Conservation (phyloP, 2,113 vertebrate species). For the Pycnonotus jocosus region DNA sequence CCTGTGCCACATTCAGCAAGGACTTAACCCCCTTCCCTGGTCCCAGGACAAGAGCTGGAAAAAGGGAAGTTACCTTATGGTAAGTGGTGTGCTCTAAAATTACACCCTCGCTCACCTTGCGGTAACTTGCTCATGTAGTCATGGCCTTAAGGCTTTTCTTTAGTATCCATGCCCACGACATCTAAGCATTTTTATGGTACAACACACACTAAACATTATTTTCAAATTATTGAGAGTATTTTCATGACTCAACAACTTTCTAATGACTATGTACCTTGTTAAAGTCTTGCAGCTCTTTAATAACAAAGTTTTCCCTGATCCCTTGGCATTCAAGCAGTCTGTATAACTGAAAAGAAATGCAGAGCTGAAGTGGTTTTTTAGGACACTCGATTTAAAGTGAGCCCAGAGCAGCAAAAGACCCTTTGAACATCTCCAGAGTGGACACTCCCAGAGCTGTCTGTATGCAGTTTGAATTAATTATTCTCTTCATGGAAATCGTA, state of each 20-base stretch:
- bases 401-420: conserved; percentile 31
- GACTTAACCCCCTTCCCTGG: not conserved
- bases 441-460: conserved; percentile 15
- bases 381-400: conserved; percentile 14
- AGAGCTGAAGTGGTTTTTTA: conserved; percentile 39
- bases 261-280: conserved; percentile 39
- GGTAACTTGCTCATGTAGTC: conserved; percentile 36
- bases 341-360: conserved; percentile 23
- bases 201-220: conserved; percentile 43
- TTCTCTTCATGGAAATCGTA: conserved; percentile 29
- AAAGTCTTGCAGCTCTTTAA: conserved; percentile 48
- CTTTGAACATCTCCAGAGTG: conserved; percentile 57
- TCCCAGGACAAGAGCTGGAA: not conserved
- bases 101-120: conserved; percentile 16
- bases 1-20: not conserved
- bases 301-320: conserved; percentile 32
- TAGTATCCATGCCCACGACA: conserved; percentile 38
- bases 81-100: conserved; percentile 4
- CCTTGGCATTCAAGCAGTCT: conserved; percentile 28
- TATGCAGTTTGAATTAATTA: conserved; percentile 49
- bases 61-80: not conserved
- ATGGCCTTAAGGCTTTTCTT: conserved; percentile 48
- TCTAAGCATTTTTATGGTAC: conserved; percentile 45
- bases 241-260: conserved; percentile 59
- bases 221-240: conserved; percentile 59